These are phyloP conservation scores for Geopemphigus sp. DNA, from an alignment of 1,140 invertebrate genomes.

Conservation along the genomic window DNA sequence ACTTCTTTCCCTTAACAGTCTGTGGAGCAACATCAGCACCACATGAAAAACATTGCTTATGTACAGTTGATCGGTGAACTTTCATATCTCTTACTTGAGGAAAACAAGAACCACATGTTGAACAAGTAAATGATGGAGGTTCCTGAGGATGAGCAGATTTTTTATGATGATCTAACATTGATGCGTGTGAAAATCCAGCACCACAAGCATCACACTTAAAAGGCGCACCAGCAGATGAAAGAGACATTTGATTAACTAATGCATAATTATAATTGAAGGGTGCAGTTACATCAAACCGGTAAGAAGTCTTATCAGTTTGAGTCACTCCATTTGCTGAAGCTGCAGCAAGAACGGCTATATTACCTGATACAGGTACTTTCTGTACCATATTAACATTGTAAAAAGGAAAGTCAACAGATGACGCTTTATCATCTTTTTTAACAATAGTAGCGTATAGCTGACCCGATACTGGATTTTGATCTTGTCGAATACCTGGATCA, in stretches of 20 bases:
- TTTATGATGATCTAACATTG: slow-evolving; percentile 77
- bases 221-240: slow-evolving; percentile 66
- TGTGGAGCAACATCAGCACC: slow-evolving; percentile 57
- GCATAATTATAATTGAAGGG: slow-evolving; percentile 61
- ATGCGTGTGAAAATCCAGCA: slow-evolving; percentile 74
- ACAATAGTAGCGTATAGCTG: slow-evolving; percentile 38
- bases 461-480: slow-evolving; percentile 41
- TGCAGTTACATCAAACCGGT: slow-evolving; percentile 59
- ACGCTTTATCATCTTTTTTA: slow-evolving; percentile 53
- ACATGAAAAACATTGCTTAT: slow-evolving; percentile 58
- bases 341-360: slow-evolving; percentile 57
- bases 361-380: slow-evolving; percentile 56
- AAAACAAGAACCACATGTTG: slow-evolving; percentile 54
- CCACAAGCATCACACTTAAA: slow-evolving; percentile 85
- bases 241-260: slow-evolving; percentile 61
- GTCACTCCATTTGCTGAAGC: slow-evolving; percentile 52
- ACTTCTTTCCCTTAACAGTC: slow-evolving; percentile 55
- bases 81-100: slow-evolving; percentile 54
- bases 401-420: slow-evolving; percentile 59
- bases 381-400: slow-evolving; percentile 62
- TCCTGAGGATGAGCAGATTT: slow-evolving; percentile 53
- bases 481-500: slow-evolving; percentile 42
- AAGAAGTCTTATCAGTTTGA: slow-evolving; percentile 60
- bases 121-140: slow-evolving; percentile 53
- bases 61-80: slow-evolving; percentile 53